Evolutionary conservation across 2,888 invertebrate species (phyloP), one percentile per base, ranked within the genome.

Genomic region (Ophion slaviceki): DNA sequence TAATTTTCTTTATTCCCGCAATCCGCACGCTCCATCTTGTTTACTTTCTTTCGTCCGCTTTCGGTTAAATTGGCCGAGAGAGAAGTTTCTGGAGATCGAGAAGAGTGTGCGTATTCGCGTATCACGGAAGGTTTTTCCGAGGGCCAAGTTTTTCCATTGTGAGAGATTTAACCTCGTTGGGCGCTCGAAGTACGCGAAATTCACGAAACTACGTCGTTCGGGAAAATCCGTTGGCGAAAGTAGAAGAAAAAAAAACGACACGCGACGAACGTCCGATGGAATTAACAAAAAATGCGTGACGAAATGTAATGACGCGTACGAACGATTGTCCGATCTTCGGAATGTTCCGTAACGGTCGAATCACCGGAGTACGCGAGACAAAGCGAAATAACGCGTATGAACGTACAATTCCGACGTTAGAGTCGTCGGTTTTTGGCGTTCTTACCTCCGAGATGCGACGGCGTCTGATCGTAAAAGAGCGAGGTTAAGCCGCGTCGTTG

Each of bases 291-390:
- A 7, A 40, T 40, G 7, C 7, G 40, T 10, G 14, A 47, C 14
- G 47, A 47, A 14, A 47, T 14, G 14, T 61, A 45, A 53, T 71
- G 47, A 78, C 68, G 32, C 53, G 14, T 64, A 2, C 17, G 5
- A 17, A 62, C 64, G 36, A 36, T 71, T 3, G 61, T 36, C 20
- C 32, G 57, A 71, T 64, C 36, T 64, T 80, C 17, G 24, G 64
- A 80, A 64, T 57, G 36, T 57, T 77, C 57, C 36, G 71, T 71
- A 80, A 80, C 80, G 80, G 80, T 80, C 80, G 57, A 53, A 72
- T 53, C 24, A 24, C 62, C 59, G 61, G 47, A 71, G n/a, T 47
- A 24, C 61, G 47, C 24, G 64, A 62, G 61, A 80, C 64, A 80
- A 80, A 72, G 71, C 45, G 79, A 47, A 71, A 72, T 10, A n/a